A percentile compares a stretch with the other conserved stretches of the same genome.
These are phyloP conservation scores for Phyto melanocephala DNA, from an alignment of 2,888 invertebrate genomes.

Conservation along the genomic window DNA sequence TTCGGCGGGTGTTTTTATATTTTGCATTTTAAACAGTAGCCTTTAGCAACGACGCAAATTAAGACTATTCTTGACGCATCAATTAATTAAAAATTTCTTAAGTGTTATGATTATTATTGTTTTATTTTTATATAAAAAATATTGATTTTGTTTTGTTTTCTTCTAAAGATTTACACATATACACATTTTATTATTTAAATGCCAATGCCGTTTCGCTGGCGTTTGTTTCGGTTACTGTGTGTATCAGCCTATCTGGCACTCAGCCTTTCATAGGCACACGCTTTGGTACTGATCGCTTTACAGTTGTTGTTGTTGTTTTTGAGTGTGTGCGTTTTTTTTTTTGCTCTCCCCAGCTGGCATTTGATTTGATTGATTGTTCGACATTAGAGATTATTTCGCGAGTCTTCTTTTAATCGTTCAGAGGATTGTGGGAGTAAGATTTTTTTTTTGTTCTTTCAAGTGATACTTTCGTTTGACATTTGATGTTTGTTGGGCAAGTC, in stretches of 20 bases:
- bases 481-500: too few species aligned
- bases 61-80: constrained; percentile 6
- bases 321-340: background rate
- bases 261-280: background rate
- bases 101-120: background rate
- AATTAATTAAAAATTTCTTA: constrained; percentile 15
- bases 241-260: background rate
- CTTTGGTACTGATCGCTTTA: background rate
- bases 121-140: background rate
- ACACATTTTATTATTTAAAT: constrained; percentile 26
- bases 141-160: background rate
- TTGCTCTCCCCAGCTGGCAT: background rate
- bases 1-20: background rate
- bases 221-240: background rate
- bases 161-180: background rate
- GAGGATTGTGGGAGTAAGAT: too few species aligned
- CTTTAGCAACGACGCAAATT: background rate
- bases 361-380: too few species aligned
- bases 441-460: too few species aligned
- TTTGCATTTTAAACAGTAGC: background rate
- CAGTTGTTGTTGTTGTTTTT: too few species aligned
- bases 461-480: too few species aligned
- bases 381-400: too few species aligned
- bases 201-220: constrained; percentile 27
- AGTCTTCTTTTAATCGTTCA: too few species aligned